Conservation (phyloP, 2,888 invertebrate species). For the Ctena decussata region DNA sequence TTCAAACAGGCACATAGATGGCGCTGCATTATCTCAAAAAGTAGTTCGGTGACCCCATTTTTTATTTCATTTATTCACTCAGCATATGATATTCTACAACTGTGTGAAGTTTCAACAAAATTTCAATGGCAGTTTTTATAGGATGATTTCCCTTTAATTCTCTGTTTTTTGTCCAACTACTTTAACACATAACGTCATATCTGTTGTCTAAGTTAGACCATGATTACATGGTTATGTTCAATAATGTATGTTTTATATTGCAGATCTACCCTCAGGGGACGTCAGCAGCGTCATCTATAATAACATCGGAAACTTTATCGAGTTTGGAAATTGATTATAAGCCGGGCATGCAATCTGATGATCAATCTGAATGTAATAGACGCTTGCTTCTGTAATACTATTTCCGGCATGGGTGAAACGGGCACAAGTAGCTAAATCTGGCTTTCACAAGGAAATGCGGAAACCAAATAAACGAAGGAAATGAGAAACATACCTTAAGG, state of each 20-base stretch:
- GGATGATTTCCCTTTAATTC: too few species aligned
- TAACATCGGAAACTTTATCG: constrained; percentile 28
- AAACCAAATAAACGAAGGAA: not conserved
- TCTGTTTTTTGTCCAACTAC: too few species aligned
- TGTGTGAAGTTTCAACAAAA: too few species aligned
- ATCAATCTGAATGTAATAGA: constrained; percentile 22
- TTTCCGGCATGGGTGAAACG: not conserved
- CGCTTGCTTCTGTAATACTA: constrained; percentile 3
- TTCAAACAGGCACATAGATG: too few species aligned
- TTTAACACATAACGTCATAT: too few species aligned
- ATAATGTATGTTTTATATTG: not conserved
- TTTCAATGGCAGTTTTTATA: too few species aligned
- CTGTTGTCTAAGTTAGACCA: not conserved
- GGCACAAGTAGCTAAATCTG: not conserved
- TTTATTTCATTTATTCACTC: too few species aligned
- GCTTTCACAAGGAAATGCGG: not conserved
- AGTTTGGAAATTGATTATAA: constrained; percentile 46
- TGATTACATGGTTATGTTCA: not conserved
- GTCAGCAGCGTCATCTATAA: constrained; percentile 12
- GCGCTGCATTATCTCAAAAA: too few species aligned
- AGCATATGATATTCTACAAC: too few species aligned
- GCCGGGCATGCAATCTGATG: constrained; percentile 21
- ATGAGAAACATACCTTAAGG: not conserved
- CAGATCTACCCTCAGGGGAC: constrained; percentile 6
- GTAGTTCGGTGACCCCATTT: too few species aligned